These are phyloP conservation scores for Arnoldichthys spilopterus DNA, from an alignment of 2,797 vertebrate genomes.

Conservation along the genomic window DNA sequence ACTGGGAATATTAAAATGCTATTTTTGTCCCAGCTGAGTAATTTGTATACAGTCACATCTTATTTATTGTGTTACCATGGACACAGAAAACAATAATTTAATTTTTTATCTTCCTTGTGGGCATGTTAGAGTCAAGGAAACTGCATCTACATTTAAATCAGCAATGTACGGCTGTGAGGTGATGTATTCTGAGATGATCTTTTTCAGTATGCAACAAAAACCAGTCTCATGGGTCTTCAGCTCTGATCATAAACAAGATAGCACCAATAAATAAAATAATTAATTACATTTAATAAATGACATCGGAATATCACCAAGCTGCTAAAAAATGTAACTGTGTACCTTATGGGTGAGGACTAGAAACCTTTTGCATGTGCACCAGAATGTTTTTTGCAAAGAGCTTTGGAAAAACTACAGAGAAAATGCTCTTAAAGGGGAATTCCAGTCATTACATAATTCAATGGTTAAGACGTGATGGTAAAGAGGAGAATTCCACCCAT, in stretches of 20 bases:
- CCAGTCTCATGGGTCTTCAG: too few relatives aligned
- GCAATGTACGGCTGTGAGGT: not conserved
- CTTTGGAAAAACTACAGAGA: too few relatives aligned
- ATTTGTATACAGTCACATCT: not conserved
- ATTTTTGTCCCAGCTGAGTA: not conserved
- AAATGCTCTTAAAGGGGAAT: too few relatives aligned
- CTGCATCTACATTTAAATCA: not conserved
- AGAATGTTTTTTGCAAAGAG: not conserved
- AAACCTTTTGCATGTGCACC: not conserved
- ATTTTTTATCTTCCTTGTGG: not conserved
- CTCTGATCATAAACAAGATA: not conserved
- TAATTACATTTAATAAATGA: too few relatives aligned
- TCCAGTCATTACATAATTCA: too few relatives aligned
- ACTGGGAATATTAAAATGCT: too few relatives aligned
- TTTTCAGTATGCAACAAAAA: not conserved
- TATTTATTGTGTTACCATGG: not conserved
- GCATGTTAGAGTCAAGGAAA: not conserved
- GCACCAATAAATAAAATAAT: not conserved
- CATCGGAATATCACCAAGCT: not conserved
- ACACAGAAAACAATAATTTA: not conserved
- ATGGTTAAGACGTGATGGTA: too few relatives aligned
- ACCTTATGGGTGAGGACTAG: not conserved
- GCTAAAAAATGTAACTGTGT: not conserved
- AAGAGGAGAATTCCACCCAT: too few relatives aligned
- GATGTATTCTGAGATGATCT: not conserved